Evolutionary conservation across 2,113 vertebrate species (phyloP).

Genomic region (Regulus satrapa): DNA sequence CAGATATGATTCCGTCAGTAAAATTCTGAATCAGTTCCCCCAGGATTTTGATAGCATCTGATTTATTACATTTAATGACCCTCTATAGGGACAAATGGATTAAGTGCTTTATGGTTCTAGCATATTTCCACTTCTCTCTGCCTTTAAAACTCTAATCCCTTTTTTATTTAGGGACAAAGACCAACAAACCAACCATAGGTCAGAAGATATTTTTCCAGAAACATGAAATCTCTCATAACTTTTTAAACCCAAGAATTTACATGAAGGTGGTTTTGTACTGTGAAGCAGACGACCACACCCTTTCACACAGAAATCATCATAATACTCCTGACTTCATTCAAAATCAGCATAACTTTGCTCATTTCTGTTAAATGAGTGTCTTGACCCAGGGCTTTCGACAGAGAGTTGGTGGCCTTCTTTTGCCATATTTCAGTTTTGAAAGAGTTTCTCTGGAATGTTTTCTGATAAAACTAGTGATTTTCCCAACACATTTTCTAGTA

Average conservation of each 20-base stretch:
- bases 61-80: neutral
- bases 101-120: neutral
- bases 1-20: neutral
- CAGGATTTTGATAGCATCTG: neutral
- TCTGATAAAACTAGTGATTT: neutral
- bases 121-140: neutral
- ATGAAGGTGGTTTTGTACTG: neutral
- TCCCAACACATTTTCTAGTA: neutral
- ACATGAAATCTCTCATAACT: neutral
- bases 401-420: neutral
- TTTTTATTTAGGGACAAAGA: neutral
- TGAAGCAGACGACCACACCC: neutral
- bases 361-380: neutral
- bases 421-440: neutral
- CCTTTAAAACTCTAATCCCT: neutral
- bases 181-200: neutral
- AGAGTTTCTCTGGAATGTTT: neutral
- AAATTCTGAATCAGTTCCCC: neutral
- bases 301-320: neutral
- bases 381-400: neutral
- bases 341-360: neutral
- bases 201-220: neutral
- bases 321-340: neutral
- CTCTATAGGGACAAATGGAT: neutral
- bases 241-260: neutral